Conservation (phyloP, 2,888 invertebrate genomes). For the Colostygia pectinataria region DNA sequence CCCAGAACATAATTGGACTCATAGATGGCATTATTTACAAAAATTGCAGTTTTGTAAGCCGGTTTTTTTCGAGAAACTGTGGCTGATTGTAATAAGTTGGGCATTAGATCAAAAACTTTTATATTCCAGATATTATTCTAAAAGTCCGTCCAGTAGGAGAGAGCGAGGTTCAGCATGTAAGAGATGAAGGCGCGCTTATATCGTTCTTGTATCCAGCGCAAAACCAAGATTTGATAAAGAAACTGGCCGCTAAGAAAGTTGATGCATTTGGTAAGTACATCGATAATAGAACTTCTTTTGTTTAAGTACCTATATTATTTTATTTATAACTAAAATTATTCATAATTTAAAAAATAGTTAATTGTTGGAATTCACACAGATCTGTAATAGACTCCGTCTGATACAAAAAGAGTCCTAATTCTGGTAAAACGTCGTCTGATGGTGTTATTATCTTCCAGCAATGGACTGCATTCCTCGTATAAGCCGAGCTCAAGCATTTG, state of each 20-base stretch:
- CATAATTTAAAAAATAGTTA: too few species aligned
- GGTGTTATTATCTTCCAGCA: slow-evolving; percentile 68
- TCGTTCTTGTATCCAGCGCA: slow-evolving; percentile 94
- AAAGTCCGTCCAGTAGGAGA: slow-evolving; percentile 89
- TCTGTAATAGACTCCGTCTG: too few species aligned
- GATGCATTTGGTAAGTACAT: slow-evolving; percentile 89
- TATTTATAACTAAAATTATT: too few species aligned
- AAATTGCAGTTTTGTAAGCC: not conserved
- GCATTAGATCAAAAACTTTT: not conserved
- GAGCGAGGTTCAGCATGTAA: slow-evolving; percentile 86
- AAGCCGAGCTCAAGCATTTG: slow-evolving; percentile 94
- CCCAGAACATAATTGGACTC: not conserved
- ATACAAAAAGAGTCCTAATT: too few species aligned
- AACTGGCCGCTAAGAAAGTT: slow-evolving; percentile 86
- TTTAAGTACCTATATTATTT: too few species aligned
- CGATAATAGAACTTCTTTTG: not conserved
- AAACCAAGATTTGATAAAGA: slow-evolving; percentile 88
- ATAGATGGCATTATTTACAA: not conserved
- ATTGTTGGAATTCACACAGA: too few species aligned
- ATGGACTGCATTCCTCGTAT: slow-evolving; percentile 96
- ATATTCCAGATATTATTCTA: slow-evolving; percentile 87
- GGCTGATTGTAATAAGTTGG: not conserved
- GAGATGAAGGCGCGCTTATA: slow-evolving; percentile 87
- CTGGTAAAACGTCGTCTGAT: not conserved
- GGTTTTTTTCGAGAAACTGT: not conserved